Evolutionary conservation across 2,888 invertebrate genomes (phyloP).

Genomic region (Operophtera brumata): DNA sequence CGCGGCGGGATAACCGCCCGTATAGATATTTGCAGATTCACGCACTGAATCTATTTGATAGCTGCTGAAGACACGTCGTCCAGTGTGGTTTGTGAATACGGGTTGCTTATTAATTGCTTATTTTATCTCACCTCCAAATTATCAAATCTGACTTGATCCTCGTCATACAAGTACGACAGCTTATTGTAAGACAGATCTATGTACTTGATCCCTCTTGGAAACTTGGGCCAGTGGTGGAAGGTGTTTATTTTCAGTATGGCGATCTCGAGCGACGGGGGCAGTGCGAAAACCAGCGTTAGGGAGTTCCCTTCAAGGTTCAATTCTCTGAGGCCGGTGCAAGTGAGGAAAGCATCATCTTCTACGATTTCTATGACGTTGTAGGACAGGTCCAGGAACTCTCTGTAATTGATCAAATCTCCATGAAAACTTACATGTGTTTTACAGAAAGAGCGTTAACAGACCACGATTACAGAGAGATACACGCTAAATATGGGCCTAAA

Average conservation of each 20-base stretch:
- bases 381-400: conserved; percentile 70
- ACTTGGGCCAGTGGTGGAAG: conserved; percentile 68
- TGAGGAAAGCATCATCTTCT: conserved; percentile 63
- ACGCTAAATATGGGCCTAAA: no score
- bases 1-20: no score
- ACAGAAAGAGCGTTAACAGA: no score
- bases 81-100: no score
- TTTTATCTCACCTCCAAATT: conserved; percentile 63
- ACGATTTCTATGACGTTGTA: conserved; percentile 71
- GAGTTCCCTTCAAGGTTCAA: conserved; percentile 73
- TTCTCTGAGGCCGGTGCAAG: conserved; percentile 62
- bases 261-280: conserved; percentile 64
- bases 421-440: no score
- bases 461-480: no score
- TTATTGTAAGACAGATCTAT: conserved; percentile 72
- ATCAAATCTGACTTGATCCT: conserved; percentile 52
- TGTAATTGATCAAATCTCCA: no score
- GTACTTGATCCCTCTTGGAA: conserved; percentile 65
- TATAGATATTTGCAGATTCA: no score
- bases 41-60: no score
- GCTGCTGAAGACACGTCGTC: no score
- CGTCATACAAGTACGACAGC: conserved; percentile 62
- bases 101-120: background rate
- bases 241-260: conserved; percentile 67
- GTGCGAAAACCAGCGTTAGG: conserved; percentile 64